A percentile compares a stretch with the other conserved stretches of the same genome.
These are phyloP conservation scores for Schizopygopsis malacanthus DNA, from an alignment of 2,797 vertebrate species.

Conservation along the genomic window DNA sequence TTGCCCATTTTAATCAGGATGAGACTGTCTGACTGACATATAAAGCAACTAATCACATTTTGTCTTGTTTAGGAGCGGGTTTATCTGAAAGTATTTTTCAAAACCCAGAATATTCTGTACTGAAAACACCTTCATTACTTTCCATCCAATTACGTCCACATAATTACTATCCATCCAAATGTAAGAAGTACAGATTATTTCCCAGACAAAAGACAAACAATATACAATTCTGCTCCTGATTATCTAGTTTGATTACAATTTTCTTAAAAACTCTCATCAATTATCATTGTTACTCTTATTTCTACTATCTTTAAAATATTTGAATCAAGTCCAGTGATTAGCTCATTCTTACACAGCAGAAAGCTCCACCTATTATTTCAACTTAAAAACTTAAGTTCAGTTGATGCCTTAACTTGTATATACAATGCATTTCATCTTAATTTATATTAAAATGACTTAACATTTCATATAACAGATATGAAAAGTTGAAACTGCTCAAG, in stretches of 20 bases:
- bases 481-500: not conserved
- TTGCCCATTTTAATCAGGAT: not conserved
- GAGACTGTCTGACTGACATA: not conserved
- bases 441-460: not conserved
- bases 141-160: not conserved
- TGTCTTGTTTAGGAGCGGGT: not conserved
- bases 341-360: not conserved
- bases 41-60: not conserved
- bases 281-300: not conserved
- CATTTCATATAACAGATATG: no score
- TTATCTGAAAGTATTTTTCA: not conserved
- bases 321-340: not conserved
- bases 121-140: not conserved
- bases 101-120: not conserved
- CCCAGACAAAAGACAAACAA: constrained; percentile 5
- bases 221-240: not conserved
- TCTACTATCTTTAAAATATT: not conserved
- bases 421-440: not conserved
- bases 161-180: not conserved
- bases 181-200: constrained; percentile 1
- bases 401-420: not conserved
- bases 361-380: not conserved
- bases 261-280: not conserved
- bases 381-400: not conserved
- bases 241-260: not conserved